Conservation (phyloP, 2,113 vertebrate species). For the Suricata suricatta region DNA sequence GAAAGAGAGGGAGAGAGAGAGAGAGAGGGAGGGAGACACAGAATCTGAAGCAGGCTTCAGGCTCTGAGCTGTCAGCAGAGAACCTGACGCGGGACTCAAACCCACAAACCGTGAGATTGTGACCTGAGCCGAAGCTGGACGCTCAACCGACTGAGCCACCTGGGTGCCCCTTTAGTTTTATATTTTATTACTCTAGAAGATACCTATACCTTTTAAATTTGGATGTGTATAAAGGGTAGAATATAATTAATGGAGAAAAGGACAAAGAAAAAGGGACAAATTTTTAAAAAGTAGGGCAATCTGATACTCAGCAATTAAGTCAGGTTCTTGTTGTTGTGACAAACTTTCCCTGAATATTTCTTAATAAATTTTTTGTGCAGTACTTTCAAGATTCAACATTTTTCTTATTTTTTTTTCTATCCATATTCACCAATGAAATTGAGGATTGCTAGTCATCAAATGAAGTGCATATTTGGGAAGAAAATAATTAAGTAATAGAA, state of each 20-base stretch:
- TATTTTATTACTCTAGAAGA: background rate
- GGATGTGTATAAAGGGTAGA: background rate
- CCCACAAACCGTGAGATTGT: too few relatives aligned
- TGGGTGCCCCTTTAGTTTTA: background rate
- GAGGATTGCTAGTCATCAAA: background rate
- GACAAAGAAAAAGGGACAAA: background rate
- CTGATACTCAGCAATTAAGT: background rate
- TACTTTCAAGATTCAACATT: background rate
- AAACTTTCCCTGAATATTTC: background rate
- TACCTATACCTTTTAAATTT: background rate
- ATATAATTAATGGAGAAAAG: background rate
- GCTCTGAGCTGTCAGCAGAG: too few relatives aligned
- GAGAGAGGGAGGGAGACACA: too few relatives aligned
- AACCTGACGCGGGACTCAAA: too few relatives aligned
- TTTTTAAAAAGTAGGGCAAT: background rate
- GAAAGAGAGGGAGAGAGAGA: too few relatives aligned
- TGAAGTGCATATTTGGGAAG: background rate
- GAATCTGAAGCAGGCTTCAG: too few relatives aligned
- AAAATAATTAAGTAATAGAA: background rate
- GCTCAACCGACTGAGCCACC: too few relatives aligned
- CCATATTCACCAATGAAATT: background rate
- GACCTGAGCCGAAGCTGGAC: too few relatives aligned
- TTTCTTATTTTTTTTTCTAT: background rate
- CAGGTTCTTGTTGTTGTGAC: background rate
- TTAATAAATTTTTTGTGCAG: background rate